These are phyloP conservation scores for Eumacrocentrus americanus DNA, from an alignment of 2,888 invertebrate species.

Conservation along the genomic window DNA sequence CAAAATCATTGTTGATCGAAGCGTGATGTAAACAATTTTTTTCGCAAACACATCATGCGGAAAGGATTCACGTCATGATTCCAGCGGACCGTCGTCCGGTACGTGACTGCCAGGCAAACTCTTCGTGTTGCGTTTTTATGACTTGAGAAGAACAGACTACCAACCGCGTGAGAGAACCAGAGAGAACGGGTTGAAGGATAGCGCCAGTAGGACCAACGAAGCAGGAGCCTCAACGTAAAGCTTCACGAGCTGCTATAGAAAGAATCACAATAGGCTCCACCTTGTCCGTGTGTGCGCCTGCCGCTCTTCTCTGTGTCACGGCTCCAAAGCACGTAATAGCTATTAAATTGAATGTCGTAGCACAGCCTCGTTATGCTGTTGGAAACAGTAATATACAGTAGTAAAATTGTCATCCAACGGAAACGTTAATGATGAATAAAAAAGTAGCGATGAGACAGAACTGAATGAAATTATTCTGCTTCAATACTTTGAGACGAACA, in stretches of 20 bases:
- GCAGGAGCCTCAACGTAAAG: background rate
- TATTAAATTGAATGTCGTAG: constrained; percentile 39
- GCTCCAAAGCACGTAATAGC: constrained; percentile 37
- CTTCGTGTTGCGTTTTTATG: background rate
- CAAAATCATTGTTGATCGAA: background rate
- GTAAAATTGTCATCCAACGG: background rate
- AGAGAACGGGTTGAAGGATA: background rate
- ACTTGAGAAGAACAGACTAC: background rate
- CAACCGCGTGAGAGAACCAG: background rate
- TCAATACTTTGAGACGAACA: background rate
- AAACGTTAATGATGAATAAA: background rate
- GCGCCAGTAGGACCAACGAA: background rate
- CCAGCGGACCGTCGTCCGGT: background rate
- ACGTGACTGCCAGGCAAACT: background rate
- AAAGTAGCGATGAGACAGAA: background rate
- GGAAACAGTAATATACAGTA: constrained; percentile 3
- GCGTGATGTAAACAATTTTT: background rate
- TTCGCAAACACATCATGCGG: background rate
- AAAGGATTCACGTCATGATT: background rate
- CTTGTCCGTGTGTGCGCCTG: constrained; percentile 25
- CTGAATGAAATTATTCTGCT: background rate
- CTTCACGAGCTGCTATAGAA: background rate
- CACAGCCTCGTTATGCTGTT: constrained; percentile 18
- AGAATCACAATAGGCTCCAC: constrained; percentile 16
- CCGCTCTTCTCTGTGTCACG: constrained; percentile 30